These are phyloP conservation scores for Copidosoma aretas DNA, from an alignment of 2,888 invertebrate species.

Conservation along the genomic window DNA sequence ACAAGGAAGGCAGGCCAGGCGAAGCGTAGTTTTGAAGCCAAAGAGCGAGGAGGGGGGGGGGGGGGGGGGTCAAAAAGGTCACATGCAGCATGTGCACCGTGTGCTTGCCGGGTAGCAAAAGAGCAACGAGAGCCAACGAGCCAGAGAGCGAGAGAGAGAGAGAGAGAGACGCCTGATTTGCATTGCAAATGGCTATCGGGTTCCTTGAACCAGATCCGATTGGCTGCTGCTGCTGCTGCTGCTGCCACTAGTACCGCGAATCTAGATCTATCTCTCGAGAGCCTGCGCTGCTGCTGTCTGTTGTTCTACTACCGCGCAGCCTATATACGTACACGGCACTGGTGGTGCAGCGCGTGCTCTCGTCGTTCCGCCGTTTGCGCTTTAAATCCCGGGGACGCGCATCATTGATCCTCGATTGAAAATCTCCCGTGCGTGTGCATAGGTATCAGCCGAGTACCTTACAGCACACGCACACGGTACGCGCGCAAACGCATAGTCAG, in stretches of 20 bases:
- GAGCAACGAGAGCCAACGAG: not conserved
- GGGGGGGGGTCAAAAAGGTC: constrained; percentile 46
- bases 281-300: too few relatives aligned
- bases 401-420: constrained; percentile 61
- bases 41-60: not conserved
- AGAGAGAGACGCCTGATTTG: constrained; percentile 47
- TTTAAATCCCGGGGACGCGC: constrained; percentile 56
- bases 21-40: not conserved
- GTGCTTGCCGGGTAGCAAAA: constrained; percentile 46
- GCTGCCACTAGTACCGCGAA: constrained; percentile 56
- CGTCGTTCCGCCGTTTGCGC: constrained; percentile 46
- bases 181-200: constrained; percentile 61
- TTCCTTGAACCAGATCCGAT: constrained; percentile 64
- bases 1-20: not conserved
- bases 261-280: constrained; percentile 60
- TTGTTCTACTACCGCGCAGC: not conserved
- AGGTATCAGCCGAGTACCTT: constrained; percentile 1
- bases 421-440: constrained; percentile 46
- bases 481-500: not conserved
- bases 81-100: constrained; percentile 49
- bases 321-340: too few relatives aligned
- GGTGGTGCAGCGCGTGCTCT: too few relatives aligned
- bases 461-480: not conserved
- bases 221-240: constrained; percentile 49
- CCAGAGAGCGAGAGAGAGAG: not conserved